Evolutionary conservation across 2,888 invertebrate genomes (phyloP).

Genomic region (Rhingia rostrata): DNA sequence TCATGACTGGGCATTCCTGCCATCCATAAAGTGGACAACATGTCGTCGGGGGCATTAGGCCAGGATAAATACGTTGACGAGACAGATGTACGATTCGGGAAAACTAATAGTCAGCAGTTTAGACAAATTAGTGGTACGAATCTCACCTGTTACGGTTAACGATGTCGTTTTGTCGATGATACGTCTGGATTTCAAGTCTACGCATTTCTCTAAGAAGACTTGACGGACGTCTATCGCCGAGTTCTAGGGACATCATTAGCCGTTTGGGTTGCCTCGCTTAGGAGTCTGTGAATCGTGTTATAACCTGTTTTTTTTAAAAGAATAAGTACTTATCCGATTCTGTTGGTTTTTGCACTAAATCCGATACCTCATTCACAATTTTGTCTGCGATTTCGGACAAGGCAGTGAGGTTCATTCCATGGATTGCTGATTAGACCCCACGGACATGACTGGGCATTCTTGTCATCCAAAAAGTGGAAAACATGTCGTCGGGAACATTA

Average conservation of each 20-base stretch:
- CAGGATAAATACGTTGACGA: slow-evolving; percentile 11
- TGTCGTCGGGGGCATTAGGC: too few relatives aligned
- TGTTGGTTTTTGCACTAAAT: too few relatives aligned
- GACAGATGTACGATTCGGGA: neutral
- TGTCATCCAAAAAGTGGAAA: slow-evolving; percentile 37
- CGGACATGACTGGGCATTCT: slow-evolving; percentile 20
- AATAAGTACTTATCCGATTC: slow-evolving; percentile 1
- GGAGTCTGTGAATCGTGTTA: neutral
- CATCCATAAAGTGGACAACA: too few relatives aligned
- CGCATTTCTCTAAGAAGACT: slow-evolving; percentile 29
- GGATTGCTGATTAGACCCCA: slow-evolving; percentile 9
- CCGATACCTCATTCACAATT: too few relatives aligned
- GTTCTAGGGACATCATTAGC: slow-evolving; percentile 19
- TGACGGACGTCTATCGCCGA: slow-evolving; percentile 24
- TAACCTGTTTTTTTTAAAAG: neutral
- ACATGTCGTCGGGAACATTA: slow-evolving; percentile 27
- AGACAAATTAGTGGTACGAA: neutral
- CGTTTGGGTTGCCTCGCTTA: slow-evolving; percentile 18
- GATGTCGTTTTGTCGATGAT: slow-evolving; percentile 29
- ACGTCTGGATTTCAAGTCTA: slow-evolving; percentile 17
- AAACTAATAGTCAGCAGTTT: slow-evolving; percentile 3
- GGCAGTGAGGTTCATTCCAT: neutral
- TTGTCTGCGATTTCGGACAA: slow-evolving; percentile 17
- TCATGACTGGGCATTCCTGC: slow-evolving; percentile 22
- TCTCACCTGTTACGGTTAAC: neutral